Evolutionary conservation across 1,140 invertebrate species (phyloP).

Genomic region (Aphidius gifuensis): DNA sequence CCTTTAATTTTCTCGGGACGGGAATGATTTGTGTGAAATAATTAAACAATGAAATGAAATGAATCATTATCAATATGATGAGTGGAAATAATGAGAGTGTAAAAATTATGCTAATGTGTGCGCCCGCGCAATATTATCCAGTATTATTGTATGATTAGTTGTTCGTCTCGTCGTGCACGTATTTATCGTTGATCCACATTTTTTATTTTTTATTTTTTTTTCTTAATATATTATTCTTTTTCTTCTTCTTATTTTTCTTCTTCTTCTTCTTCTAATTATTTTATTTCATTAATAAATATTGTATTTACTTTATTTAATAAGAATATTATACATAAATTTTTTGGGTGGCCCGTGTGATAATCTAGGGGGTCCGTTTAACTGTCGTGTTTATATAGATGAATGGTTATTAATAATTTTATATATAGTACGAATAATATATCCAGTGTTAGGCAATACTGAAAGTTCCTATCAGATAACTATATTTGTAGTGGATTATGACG

Average conservation of each 20-base stretch:
- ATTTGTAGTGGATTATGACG: conserved; percentile 35
- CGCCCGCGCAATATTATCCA: conserved; percentile 16
- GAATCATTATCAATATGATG: too few relatives aligned
- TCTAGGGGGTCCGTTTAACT: conserved; percentile 45
- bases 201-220: conserved; percentile 5
- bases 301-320: too few relatives aligned
- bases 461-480: conserved; percentile 55
- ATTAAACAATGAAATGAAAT: too few relatives aligned
- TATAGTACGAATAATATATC: conserved; percentile 47
- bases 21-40: too few relatives aligned
- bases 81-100: too few relatives aligned
- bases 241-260: too few relatives aligned
- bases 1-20: too few relatives aligned
- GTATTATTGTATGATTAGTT: conserved; percentile 9
- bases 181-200: conserved; percentile 1
- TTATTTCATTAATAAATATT: too few relatives aligned
- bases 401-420: conserved; percentile 31
- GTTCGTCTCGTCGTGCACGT: conserved; percentile 13
- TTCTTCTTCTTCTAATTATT: too few relatives aligned
- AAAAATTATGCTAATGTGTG: not conserved
- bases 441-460: conserved; percentile 56
- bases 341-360: conserved; percentile 51
- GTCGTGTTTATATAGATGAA: conserved; percentile 31
- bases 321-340: conserved; percentile 1
- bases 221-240: conserved; percentile 10